Evolutionary conservation across 2,888 invertebrate genomes (phyloP).

Genomic region (Linhomoeus sp.): DNA sequence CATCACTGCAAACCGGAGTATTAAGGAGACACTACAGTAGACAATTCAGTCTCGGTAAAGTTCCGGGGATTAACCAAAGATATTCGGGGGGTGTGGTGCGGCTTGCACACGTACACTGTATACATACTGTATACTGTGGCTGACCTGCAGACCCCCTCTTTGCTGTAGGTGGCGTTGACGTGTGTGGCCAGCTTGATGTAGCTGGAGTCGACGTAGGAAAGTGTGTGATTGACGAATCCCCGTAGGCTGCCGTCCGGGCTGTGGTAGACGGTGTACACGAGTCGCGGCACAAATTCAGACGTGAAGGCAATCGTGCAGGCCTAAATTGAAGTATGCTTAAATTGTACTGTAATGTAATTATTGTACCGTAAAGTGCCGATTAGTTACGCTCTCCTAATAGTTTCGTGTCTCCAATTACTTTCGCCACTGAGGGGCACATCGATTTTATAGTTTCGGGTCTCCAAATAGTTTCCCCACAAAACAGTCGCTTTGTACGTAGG

Average conservation of each 20-base stretch:
- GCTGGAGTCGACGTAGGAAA: constrained; percentile 31
- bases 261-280: constrained; percentile 71
- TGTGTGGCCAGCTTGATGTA: constrained; percentile 22
- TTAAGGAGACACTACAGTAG: constrained; percentile 22
- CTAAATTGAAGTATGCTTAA: too few species aligned
- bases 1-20: constrained; percentile 76
- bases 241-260: constrained; percentile 49
- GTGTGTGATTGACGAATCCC: constrained; percentile 58
- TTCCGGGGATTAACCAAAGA: constrained; percentile 44
- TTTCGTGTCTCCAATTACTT: too few species aligned
- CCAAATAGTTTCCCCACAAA: too few species aligned
- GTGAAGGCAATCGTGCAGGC: constrained; percentile 95
- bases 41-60: constrained; percentile 1
- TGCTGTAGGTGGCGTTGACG: background rate
- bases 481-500: too few species aligned
- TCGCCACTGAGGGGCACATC: too few species aligned
- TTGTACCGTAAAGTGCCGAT: too few species aligned
- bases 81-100: constrained; percentile 95
- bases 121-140: too few species aligned
- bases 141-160: constrained; percentile 19
- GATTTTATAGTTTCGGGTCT: too few species aligned
- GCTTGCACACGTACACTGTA: too few species aligned
- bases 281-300: constrained; percentile 81
- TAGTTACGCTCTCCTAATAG: too few species aligned
- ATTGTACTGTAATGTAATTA: too few species aligned